phyloP scores from a whole-genome alignment of 2,113 vertebrate genomes.

The Genyomyrus donnyi region DNA sequence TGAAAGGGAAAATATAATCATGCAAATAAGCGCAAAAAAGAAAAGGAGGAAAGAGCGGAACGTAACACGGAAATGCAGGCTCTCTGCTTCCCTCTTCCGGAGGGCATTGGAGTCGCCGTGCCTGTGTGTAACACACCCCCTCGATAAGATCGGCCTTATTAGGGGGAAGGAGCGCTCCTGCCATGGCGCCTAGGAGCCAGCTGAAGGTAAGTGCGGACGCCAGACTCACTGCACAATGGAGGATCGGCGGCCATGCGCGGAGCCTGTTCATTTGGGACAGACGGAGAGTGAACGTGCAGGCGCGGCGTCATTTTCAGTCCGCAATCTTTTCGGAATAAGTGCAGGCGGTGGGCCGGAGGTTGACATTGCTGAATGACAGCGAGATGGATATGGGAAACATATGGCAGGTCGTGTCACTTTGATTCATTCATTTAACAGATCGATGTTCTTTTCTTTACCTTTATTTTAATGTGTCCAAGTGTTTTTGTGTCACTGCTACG shows the following conservation, averaged over 20 bases:
- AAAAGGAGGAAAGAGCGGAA: neutral
- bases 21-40: neutral
- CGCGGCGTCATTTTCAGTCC: neutral
- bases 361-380: conserved; percentile 60
- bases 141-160: neutral
- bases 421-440: neutral
- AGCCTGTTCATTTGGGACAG: neutral
- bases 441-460: neutral
- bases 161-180: conserved; percentile 27
- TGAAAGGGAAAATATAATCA: neutral
- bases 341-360: conserved; percentile 31
- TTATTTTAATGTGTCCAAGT: neutral
- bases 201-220: conserved; percentile 63
- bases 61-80: conserved; percentile 2
- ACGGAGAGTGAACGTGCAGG: neutral
- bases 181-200: conserved; percentile 66
- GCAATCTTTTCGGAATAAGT: conserved; percentile 18
- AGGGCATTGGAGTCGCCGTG: neutral
- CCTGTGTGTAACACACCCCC: neutral
- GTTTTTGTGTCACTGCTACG: neutral
- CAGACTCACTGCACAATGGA: neutral
- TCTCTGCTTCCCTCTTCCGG: neutral
- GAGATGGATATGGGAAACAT: neutral
- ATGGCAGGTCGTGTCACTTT: neutral
- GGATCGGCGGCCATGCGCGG: neutral